These are phyloP conservation scores for Odiellus spinosus DNA, from an alignment of 2,888 invertebrate species.

Conservation along the genomic window DNA sequence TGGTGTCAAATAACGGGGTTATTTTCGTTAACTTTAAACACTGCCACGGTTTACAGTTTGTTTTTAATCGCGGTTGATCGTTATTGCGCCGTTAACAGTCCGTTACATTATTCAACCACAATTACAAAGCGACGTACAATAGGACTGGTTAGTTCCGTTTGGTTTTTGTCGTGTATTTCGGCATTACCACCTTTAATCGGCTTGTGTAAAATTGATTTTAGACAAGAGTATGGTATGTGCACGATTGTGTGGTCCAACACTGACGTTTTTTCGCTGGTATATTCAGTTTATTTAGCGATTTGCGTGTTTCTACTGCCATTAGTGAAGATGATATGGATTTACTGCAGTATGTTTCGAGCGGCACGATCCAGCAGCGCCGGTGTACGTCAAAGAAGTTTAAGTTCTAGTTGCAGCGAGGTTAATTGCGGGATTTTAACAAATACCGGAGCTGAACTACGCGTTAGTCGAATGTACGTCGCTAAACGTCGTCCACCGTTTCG, in stretches of 20 bases:
- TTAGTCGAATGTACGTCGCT: conserved; percentile 4
- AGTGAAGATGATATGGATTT: conserved; percentile 48
- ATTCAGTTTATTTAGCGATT: conserved; percentile 30
- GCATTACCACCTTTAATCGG: conserved; percentile 30
- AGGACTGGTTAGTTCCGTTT: conserved; percentile 31
- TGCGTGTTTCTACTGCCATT: conserved; percentile 36
- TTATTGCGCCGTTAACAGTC: conserved; percentile 48
- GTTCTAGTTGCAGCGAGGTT: conserved; percentile 10
- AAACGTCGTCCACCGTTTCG: conserved; percentile 67
- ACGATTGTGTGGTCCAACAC: conserved; percentile 25
- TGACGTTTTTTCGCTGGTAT: conserved; percentile 24
- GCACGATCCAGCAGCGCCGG: conserved; percentile 53
- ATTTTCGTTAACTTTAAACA: conserved; percentile 39
- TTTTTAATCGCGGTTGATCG: conserved; percentile 47
- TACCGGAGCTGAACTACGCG: not conserved
- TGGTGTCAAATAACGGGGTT: conserved; percentile 43
- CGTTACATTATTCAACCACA: conserved; percentile 43
- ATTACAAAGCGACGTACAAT: conserved; percentile 33
- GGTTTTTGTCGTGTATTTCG: conserved; percentile 31
- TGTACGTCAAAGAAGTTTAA: conserved; percentile 39
- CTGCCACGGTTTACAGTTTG: conserved; percentile 45
- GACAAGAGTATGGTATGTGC: conserved; percentile 19
- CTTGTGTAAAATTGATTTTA: conserved; percentile 22
- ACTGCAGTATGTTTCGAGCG: conserved; percentile 55
- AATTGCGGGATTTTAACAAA: conserved; percentile 1